phyloP scores from a whole-genome alignment of 2,113 vertebrate genomes.

The Zosterops hypoxanthus region DNA sequence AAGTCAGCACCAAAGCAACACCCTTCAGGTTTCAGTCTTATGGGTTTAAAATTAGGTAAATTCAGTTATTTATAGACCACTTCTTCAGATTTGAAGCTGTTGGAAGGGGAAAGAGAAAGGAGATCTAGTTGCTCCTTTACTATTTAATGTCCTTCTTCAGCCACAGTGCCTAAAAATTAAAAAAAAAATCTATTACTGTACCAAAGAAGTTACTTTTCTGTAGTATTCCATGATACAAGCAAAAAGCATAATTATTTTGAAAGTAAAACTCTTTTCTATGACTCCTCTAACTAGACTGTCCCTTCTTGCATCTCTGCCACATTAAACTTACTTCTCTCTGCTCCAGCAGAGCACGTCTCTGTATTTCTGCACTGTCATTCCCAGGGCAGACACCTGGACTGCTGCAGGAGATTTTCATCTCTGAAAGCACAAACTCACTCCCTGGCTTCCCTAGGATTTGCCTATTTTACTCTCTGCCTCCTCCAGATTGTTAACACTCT shows the following conservation, averaged over 20 bases:
- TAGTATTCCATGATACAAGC: not conserved
- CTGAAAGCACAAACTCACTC: not conserved
- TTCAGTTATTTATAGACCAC: not conserved
- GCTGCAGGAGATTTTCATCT: conserved; percentile 2
- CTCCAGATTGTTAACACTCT: not conserved
- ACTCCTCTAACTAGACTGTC: not conserved
- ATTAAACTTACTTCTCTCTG: not conserved
- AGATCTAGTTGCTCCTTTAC: not conserved
- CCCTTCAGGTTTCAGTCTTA: not conserved
- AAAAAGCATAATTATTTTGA: not conserved
- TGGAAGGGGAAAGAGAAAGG: not conserved
- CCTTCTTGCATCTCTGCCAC: not conserved
- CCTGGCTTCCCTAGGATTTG: accelerated
- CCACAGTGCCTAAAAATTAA: not conserved
- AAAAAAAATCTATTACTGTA: not conserved
- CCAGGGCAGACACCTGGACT: conserved; percentile 36
- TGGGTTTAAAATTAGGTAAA: not conserved
- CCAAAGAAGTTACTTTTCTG: not conserved
- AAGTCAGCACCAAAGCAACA: not conserved
- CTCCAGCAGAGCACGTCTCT: not conserved
- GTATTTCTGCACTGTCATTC: conserved; percentile 61
- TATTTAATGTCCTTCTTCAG: not conserved
- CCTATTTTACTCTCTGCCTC: not conserved
- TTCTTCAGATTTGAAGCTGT: not conserved
- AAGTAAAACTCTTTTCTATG: not conserved